Evolutionary conservation across 2,888 invertebrate genomes (phyloP), one percentile per base, ranked within the genome.

Genomic region (Polia nebulosa): DNA sequence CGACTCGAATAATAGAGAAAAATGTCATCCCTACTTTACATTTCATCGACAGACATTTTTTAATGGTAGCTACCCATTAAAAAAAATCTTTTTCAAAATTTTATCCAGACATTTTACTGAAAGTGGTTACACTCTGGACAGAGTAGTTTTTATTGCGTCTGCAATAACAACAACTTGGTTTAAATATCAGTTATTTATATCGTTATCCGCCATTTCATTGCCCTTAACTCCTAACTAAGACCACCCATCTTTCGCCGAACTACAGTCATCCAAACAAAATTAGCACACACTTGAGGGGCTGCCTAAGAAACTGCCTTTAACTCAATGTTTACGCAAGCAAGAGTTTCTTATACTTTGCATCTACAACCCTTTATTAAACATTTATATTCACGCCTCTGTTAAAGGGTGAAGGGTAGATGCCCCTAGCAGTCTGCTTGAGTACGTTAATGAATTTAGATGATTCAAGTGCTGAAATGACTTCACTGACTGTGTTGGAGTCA

Each of bases 251-350:
- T 60, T 32, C 80, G 80, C 80, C 76, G 56, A 85, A 83, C 79
- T 82, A 84, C 83, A 80, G 57, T 85, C 85, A 85, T 89, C 86
- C 75, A 82, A 86, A 88, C 85, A 62, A 89, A 89, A 90, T 90
- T 90, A 90, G 89, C 89, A 88, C 78, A 84, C 87, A 86, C 83
- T 83, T 83, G 80, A 83, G 17, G 81, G 89, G 87, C 82, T 78
- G 63, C 72, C 55, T 62, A 71, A 80, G 71, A 78, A 65, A 71
- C 44, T 63, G 77, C 56, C 67, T 67, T 57, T 72, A 78, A 76
- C 73, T 78, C 70, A 79, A 83, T 82, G 84, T 82, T 82, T 82
- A 83, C 57, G 56, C 70, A 77, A 83, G 71, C 83, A 83, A 76
- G 80, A 83, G 67, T 79, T 85, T 78, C 85, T 82, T 74, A 69